Conservation (phyloP, 2,113 vertebrate genomes). For the Spheniscus mendiculus region DNA sequence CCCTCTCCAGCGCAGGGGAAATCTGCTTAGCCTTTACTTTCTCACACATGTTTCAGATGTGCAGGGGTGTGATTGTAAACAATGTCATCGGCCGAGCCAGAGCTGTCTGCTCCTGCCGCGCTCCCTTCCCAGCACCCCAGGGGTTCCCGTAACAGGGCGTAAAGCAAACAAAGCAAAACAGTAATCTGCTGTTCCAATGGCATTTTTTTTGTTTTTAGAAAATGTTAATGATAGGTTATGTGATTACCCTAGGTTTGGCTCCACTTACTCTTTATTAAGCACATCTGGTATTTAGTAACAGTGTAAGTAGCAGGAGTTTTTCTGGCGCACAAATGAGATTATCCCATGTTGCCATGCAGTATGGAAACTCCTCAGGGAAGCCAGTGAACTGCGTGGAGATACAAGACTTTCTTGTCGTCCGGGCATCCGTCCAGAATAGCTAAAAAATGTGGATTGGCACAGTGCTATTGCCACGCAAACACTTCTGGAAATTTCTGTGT, state of each 20-base stretch:
- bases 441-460: conserved; percentile 87
- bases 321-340: conserved; percentile 80
- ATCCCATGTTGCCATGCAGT: conserved; percentile 83
- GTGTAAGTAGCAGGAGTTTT: conserved; percentile 87
- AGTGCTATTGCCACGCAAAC: conserved; percentile 88
- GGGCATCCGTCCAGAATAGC: conserved; percentile 85
- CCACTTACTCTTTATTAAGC: conserved; percentile 79
- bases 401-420: conserved; percentile 85
- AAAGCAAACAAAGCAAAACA: conserved; percentile 82
- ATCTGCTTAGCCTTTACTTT: conserved; percentile 71
- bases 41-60: conserved; percentile 77
- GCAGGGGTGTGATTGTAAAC: conserved; percentile 77
- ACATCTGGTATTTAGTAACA: conserved; percentile 90
- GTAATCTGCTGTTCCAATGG: conserved; percentile 78
- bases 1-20: conserved; percentile 6
- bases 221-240: conserved; percentile 88
- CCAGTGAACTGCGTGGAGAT: conserved; percentile 82
- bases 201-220: conserved; percentile 80
- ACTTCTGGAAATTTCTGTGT: conserved; percentile 96
- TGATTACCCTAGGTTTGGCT: conserved; percentile 81
- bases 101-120: conserved; percentile 61
- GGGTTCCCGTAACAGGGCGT: conserved; percentile 79
- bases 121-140: conserved; percentile 74
- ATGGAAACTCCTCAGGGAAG: conserved; percentile 88
- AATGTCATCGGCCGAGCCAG: conserved; percentile 65